Base-by-base conservation (phyloP, 1,140 invertebrate genomes). In the Saxidomus purpurata region DNA sequence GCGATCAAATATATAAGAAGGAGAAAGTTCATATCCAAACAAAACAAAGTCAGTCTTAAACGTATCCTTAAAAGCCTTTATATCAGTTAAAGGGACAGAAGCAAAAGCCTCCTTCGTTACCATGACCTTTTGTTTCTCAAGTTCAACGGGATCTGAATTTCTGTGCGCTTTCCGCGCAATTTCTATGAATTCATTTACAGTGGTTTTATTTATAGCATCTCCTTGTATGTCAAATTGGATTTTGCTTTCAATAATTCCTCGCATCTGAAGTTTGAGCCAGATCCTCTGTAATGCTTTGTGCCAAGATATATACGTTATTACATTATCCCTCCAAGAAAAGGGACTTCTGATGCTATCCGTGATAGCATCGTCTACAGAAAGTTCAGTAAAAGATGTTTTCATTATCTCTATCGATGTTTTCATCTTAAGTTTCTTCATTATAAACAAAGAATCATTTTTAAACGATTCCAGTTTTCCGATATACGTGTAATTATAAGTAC, bases 201-300 rank as follows among this genome's bases (percentile, higher is more conserved):
- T 85, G 2, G 71, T 59, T 38, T 25, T 74, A 6, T 74, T 8
- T 13, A 85, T 6, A 19, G 52, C 4, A 9, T 59, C 63, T 52
- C 31, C 25, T 1, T 40, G 3, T 11, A 85, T 49, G 19, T 74
- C 43, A n/a, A 85, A 43, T 76, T 43, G n/a, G 25, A 85, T 76
- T 6, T 76, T 67, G 11, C 13, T 74, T 40, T 59, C 47, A 28
- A 87, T 79, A 1, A 87, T 43, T 47, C 85, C 85, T n/a, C 85
- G 49, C 85, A 87, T 87, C 38, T 87, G 85, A 19, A 87, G 38
- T 28, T 87, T 87, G 19, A 77, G 40, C 85, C 85, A 87, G 40
- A 87, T 76, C 38, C 85, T 77, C 11, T 79, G 49, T 13, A 87
- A 49, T 13, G 85, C 85, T 36, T 79, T 63, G 28, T 87, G 52